phyloP scores from a whole-genome alignment of 1,140 invertebrate genomes.

The Drosophila sproati region DNA sequence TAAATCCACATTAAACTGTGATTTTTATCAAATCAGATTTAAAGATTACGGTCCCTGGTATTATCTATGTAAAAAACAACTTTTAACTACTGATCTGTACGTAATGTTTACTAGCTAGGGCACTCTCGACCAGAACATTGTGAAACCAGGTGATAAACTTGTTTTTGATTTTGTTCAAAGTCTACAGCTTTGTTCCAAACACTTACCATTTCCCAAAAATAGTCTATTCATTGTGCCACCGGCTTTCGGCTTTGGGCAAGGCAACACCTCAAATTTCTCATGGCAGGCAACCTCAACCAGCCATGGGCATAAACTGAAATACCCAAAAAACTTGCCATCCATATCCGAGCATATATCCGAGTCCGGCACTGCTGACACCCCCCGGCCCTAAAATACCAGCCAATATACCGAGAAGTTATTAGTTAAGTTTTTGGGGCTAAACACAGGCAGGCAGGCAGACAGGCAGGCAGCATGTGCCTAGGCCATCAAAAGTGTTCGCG shows the following conservation, averaged over 20 bases:
- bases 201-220: neutral
- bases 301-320: neutral
- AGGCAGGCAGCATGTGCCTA: neutral
- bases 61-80: too few relatives aligned
- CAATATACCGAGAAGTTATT: constrained; percentile 3
- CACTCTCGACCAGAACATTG: neutral
- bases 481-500: neutral
- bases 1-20: too few relatives aligned
- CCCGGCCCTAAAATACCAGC: neutral
- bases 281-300: neutral
- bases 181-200: neutral
- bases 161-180: neutral
- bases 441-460: neutral
- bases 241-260: neutral
- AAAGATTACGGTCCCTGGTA: too few relatives aligned
- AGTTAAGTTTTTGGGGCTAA: neutral
- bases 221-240: neutral
- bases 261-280: neutral
- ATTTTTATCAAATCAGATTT: too few relatives aligned
- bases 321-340: neutral
- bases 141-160: neutral
- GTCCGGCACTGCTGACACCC: neutral
- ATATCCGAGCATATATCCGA: neutral
- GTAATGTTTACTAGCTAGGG: neutral
- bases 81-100: too few relatives aligned